Evolutionary conservation across 2,888 invertebrate genomes (phyloP).

Genomic region (Odontothrips loti): DNA sequence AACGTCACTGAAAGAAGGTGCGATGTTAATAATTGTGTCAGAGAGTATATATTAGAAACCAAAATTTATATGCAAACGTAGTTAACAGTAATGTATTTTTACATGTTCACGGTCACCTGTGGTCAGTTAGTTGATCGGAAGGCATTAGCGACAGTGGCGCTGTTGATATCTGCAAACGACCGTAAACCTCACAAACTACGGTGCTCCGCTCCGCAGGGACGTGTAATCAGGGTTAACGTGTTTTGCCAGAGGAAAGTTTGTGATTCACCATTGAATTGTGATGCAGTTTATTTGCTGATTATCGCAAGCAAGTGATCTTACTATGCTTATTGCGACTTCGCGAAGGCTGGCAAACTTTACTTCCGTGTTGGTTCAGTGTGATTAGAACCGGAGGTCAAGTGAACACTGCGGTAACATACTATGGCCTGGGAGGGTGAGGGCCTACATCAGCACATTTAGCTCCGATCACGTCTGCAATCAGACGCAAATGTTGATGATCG

Average conservation of each 20-base stretch:
- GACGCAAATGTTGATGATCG: constrained; percentile 15
- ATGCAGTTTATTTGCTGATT: constrained; percentile 2
- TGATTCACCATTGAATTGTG: background rate
- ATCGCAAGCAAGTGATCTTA: background rate
- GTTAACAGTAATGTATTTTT: too few species aligned
- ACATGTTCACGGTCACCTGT: too few species aligned
- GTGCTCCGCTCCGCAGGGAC: background rate
- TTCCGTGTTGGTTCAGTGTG: background rate
- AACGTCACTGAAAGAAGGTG: too few species aligned
- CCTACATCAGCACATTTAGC: constrained; percentile 7
- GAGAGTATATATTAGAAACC: too few species aligned
- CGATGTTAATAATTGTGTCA: too few species aligned
- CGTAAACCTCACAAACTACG: constrained; percentile 9
- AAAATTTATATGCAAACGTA: too few species aligned
- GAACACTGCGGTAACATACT: constrained; percentile 22
- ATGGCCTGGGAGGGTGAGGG: constrained; percentile 11
- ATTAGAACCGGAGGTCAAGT: constrained; percentile 22
- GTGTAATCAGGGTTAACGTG: constrained; percentile 26
- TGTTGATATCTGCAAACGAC: constrained; percentile 16
- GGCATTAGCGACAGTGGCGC: constrained; percentile 11
- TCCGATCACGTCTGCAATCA: background rate
- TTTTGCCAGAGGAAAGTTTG: constrained; percentile 12
- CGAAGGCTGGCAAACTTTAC: background rate
- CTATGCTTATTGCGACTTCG: background rate
- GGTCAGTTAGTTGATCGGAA: too few species aligned